Evolutionary conservation across 2,888 invertebrate genomes (phyloP).

Genomic region (Aproaerema taeniolella): DNA sequence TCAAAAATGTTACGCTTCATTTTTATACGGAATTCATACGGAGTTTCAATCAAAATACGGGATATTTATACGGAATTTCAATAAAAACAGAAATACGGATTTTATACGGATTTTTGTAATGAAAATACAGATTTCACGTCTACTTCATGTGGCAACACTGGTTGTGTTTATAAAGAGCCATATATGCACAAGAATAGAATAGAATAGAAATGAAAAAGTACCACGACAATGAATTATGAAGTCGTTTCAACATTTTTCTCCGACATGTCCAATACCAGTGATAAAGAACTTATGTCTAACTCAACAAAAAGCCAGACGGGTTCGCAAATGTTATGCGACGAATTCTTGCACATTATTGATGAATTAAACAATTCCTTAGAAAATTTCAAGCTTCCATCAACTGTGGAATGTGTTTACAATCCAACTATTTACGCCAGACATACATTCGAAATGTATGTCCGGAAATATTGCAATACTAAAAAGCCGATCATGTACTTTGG

Average conservation of each 20-base stretch:
- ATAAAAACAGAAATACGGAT: too few species aligned
- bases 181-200: too few species aligned
- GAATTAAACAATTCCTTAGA: constrained; percentile 63
- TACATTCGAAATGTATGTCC: constrained; percentile 86
- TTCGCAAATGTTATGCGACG: constrained; percentile 29
- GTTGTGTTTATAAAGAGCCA: too few species aligned
- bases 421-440: constrained; percentile 90
- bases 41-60: too few species aligned
- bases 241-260: constrained; percentile 54
- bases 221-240: constrained; percentile 31
- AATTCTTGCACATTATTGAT: constrained; percentile 48
- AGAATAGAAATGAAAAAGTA: too few species aligned
- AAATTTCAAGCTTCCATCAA: constrained; percentile 62
- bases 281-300: not conserved
- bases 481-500: constrained; percentile 91
- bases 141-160: too few species aligned
- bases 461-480: constrained; percentile 80
- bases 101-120: too few species aligned
- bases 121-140: too few species aligned
- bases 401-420: constrained; percentile 86
- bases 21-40: too few species aligned
- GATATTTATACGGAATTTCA: too few species aligned
- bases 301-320: constrained; percentile 5
- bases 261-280: constrained; percentile 7
- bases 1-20: too few species aligned